Base-by-base conservation (phyloP, 2,888 invertebrate species). In the Tholera decimalis region DNA sequence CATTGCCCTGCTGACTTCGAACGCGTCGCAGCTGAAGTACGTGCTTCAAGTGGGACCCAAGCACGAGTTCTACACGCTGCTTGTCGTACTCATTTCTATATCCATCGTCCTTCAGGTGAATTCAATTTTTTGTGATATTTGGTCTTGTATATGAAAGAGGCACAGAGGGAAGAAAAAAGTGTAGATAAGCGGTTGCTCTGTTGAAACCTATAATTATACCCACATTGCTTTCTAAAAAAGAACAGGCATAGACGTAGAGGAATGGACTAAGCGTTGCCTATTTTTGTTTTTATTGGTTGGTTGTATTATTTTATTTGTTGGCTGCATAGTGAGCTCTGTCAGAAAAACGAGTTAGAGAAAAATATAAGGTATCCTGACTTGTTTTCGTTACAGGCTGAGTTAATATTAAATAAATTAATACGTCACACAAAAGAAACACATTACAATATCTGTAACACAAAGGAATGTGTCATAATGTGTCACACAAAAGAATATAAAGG, bases 1-100 rank as follows among this genome's bases (percentile, higher is more conserved):
- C 89, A 98, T 98, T 64, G 98, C 98, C 0, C 93, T 98, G 73
- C 95, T 98, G 55, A 98, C 98, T 1, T 98, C 98, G 0, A 98
- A 98, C 88, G 98, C 98, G 4, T 98, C 98, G 0, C 98, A 98
- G 88, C 93, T 98, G 39, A 98, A 98, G 89, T 98, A 98, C 84
- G 97, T 98, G 33, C 96, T 98, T 0, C 98, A 97, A 96, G 97
- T 98, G 39, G 98, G 98, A 6, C 97, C 97, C 44, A 97, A 97
- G 85, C 98, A 98, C 90, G 98, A 98, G 91, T 98, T 98, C 93
- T 98, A 98, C 90, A 97, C 97, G 44, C 92, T 98, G 39, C 97
- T 98, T 96, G 93, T 98, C 15, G 96, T 96, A 18, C 96, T 98
- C 59, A 98, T 98, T 73, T 97, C 97, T 54, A 96, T 97, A 35